Conservation (phyloP, 2,797 vertebrate genomes). For the Micropoecilia bifurca region DNA sequence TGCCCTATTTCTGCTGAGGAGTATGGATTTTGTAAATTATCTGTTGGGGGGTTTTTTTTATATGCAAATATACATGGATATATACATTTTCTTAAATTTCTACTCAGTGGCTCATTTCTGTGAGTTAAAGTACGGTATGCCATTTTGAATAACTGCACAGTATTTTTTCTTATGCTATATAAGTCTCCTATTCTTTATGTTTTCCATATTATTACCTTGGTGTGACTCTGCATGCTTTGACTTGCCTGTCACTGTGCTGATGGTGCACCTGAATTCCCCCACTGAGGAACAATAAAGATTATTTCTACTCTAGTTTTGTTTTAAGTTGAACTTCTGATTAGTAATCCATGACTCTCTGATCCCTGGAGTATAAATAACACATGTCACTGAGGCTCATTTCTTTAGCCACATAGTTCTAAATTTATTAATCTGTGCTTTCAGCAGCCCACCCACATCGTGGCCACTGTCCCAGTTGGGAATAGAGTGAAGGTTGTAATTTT, state of each 20-base stretch:
- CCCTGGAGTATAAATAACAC: background rate
- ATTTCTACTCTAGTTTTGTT: background rate
- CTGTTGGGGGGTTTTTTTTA: background rate
- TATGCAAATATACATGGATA: background rate
- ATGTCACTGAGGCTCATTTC: background rate
- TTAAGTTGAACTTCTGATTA: background rate
- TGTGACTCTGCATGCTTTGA: background rate
- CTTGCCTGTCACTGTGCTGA: background rate
- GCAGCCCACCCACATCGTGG: background rate
- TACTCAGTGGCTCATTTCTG: background rate
- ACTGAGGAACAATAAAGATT: background rate
- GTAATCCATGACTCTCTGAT: background rate
- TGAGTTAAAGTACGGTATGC: background rate
- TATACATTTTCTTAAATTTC: background rate
- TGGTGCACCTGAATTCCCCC: background rate
- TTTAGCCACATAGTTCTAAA: conserved; percentile 2
- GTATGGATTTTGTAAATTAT: too few relatives aligned
- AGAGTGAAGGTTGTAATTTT: conserved; percentile 1
- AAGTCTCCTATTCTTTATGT: background rate
- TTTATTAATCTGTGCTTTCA: conserved; percentile 5
- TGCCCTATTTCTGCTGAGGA: too few relatives aligned
- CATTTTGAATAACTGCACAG: background rate
- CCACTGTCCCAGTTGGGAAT: background rate
- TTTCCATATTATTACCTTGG: background rate
- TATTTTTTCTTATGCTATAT: background rate